Evolutionary conservation across 2,888 invertebrate species (phyloP).

Genomic region (Catocala sponsa): DNA sequence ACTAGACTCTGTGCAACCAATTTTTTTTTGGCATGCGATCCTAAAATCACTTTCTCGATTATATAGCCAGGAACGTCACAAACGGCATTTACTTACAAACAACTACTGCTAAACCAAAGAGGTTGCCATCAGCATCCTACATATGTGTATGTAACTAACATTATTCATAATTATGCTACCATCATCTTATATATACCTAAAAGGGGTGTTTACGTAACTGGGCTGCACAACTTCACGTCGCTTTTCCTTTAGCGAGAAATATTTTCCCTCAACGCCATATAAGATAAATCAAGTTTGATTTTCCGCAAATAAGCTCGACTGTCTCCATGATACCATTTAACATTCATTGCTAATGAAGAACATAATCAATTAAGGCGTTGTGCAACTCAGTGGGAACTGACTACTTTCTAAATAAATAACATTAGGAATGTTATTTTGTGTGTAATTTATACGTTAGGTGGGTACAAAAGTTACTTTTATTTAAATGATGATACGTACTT

Average conservation of each 20-base stretch:
- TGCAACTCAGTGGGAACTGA: conserved; percentile 33
- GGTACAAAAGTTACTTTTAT: too few relatives aligned
- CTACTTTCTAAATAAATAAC: conserved; percentile 37
- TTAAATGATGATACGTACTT: too few relatives aligned
- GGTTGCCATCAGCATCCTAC: too few relatives aligned
- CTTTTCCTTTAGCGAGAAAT: conserved; percentile 13
- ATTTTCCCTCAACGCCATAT: conserved; percentile 18
- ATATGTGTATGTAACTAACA: too few relatives aligned
- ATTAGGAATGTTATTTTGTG: neutral
- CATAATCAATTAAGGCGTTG: conserved; percentile 32
- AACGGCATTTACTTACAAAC: too few relatives aligned
- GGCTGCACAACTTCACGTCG: conserved; percentile 15
- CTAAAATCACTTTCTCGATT: too few relatives aligned
- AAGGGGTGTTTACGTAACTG: conserved; percentile 7
- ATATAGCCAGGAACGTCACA: too few relatives aligned
- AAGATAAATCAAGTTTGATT: conserved; percentile 30
- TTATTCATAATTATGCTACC: too few relatives aligned
- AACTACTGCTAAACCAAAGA: too few relatives aligned
- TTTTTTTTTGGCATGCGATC: too few relatives aligned
- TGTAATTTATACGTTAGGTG: neutral
- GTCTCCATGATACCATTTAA: conserved; percentile 20
- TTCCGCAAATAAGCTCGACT: conserved; percentile 23
- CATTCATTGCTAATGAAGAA: conserved; percentile 27
- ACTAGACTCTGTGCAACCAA: too few relatives aligned
- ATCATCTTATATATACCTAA: neutral